Evolutionary conservation across 2,797 vertebrate genomes (phyloP).

Genomic region (Syngnathus rostellatus): DNA sequence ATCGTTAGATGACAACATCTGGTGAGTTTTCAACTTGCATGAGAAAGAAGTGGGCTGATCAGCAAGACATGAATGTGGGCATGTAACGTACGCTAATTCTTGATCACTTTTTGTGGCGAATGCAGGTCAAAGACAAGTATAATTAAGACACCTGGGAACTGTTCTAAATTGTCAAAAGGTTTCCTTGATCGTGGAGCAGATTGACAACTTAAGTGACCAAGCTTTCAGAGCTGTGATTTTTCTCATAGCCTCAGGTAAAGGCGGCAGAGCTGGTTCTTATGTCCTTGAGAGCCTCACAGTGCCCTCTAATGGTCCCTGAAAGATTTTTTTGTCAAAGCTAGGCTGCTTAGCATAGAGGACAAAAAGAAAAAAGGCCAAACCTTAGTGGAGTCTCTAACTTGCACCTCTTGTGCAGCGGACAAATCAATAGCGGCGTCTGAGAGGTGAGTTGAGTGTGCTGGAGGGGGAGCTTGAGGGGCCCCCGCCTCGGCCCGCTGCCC

Average conservation of each 20-base stretch:
- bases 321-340: constrained; percentile 34
- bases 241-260: background rate
- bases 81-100: background rate
- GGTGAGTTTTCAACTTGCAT: background rate
- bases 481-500: constrained; percentile 69
- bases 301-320: constrained; percentile 46
- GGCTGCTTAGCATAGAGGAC: background rate
- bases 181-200: constrained; percentile 15
- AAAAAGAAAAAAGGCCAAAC: constrained; percentile 55
- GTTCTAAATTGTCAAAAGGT: background rate
- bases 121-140: background rate
- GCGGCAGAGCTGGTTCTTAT: background rate
- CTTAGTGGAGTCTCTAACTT: constrained; percentile 79
- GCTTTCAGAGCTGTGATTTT: background rate
- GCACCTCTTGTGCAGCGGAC: constrained; percentile 72
- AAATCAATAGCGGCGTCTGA: constrained; percentile 89
- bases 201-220: constrained; percentile 1
- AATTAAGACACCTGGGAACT: background rate
- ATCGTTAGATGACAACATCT: background rate
- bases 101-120: background rate
- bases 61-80: background rate
- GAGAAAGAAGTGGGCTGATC: background rate
- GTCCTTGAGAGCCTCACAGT: constrained; percentile 3
- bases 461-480: constrained; percentile 65
- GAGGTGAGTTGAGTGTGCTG: constrained; percentile 67